Percentiles rank a stretch among this genome's conserved stretches.
These are phyloP conservation scores for Sphaerolaimus hirsutus DNA, from an alignment of 2,888 invertebrate species.

Conservation along the genomic window DNA sequence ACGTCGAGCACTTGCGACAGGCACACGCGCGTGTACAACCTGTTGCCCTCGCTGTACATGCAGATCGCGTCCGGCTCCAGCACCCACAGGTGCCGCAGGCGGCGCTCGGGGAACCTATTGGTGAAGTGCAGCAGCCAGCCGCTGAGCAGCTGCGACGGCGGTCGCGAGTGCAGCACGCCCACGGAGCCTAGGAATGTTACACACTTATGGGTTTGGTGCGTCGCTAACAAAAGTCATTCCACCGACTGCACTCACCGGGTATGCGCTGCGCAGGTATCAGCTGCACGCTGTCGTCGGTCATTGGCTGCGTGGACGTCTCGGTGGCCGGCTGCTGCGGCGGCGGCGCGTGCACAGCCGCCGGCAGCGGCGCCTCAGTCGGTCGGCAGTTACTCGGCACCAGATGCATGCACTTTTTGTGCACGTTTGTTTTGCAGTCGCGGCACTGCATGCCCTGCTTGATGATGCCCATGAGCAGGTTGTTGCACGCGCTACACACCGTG, in stretches of 20 bases:
- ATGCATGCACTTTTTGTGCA: slow-evolving; percentile 21
- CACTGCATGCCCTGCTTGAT: slow-evolving; percentile 24
- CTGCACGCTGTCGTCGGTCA: background rate
- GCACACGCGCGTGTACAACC: slow-evolving; percentile 11
- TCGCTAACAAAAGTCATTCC: background rate
- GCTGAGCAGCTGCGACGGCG: slow-evolving; percentile 12
- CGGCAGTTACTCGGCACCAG: slow-evolving; percentile 18
- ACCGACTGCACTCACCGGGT: background rate
- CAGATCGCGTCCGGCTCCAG: slow-evolving; percentile 16
- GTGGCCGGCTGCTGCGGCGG: background rate
- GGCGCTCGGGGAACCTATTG: slow-evolving; percentile 14
- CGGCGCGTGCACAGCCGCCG: background rate
- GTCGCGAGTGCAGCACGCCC: too few relatives aligned
- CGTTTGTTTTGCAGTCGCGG: slow-evolving; percentile 23
- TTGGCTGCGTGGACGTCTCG: background rate
- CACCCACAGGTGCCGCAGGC: slow-evolving; percentile 23
- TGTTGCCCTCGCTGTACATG: slow-evolving; percentile 20
- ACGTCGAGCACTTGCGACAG: slow-evolving; percentile 14
- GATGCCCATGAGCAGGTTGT: slow-evolving; percentile 23
- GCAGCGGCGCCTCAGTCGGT: slow-evolving; percentile 10
- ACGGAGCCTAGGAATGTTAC: background rate
- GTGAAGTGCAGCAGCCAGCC: slow-evolving; percentile 25
- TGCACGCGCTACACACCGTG: slow-evolving; percentile 23
- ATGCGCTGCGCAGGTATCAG: background rate
- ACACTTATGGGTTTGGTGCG: background rate